Evolutionary conservation across 2,113 vertebrate species (phyloP).

Genomic region (Oxyura jamaicensis): DNA sequence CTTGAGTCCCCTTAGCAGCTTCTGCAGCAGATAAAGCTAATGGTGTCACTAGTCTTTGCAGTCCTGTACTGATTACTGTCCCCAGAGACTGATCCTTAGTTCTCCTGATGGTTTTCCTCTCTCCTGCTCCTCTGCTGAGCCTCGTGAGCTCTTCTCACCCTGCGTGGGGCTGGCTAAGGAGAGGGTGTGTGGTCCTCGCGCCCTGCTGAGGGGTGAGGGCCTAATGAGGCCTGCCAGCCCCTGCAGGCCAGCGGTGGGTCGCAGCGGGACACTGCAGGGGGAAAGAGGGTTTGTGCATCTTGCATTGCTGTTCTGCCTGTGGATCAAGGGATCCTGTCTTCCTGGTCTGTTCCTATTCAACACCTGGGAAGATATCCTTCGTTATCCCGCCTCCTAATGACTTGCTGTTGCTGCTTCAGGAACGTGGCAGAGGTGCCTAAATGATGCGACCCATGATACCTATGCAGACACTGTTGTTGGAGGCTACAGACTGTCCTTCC

Average conservation of each 20-base stretch:
- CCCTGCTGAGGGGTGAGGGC: no score
- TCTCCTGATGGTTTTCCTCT: rapidly evolving
- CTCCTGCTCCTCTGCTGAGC: not conserved
- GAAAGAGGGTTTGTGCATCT: not conserved
- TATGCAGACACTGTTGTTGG: not conserved
- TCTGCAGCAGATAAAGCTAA: not conserved
- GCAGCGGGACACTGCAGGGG: not conserved
- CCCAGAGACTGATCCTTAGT: rapidly evolving
- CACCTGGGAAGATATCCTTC: not conserved
- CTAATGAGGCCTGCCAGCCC: not conserved
- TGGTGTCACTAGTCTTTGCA: rapidly evolving
- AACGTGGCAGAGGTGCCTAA: not conserved
- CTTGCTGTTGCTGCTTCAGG: not conserved
- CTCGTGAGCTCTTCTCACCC: not conserved
- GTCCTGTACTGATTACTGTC: not conserved
- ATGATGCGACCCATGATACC: not conserved
- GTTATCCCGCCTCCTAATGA: not conserved
- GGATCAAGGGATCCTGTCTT: not conserved
- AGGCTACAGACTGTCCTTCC: not conserved
- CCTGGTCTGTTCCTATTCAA: not conserved
- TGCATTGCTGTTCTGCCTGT: not conserved
- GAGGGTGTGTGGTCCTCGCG: rapidly evolving
- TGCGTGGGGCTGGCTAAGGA: not conserved
- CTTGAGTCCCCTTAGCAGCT: not conserved
- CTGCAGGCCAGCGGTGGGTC: not conserved